Evolutionary conservation across 2,113 vertebrate species (phyloP).

Genomic region (Athene noctua): DNA sequence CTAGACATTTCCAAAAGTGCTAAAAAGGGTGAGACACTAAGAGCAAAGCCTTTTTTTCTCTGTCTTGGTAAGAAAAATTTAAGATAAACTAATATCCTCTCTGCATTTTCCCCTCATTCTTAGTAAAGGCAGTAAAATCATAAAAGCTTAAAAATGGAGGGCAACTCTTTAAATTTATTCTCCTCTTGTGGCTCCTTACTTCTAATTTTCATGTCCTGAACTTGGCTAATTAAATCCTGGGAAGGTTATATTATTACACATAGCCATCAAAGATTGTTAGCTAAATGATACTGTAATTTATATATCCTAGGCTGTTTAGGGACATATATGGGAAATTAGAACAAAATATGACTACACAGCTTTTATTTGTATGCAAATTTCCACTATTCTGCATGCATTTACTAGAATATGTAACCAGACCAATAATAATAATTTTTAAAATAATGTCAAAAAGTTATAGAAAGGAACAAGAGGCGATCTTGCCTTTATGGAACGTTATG

Average conservation of each 20-base stretch:
- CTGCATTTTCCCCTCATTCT: background rate
- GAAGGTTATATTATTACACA: background rate
- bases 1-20: background rate
- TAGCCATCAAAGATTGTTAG: conserved; percentile 11
- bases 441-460: background rate
- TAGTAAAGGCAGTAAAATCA: background rate
- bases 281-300: conserved; percentile 39
- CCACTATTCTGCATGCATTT: background rate
- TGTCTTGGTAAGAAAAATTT: background rate
- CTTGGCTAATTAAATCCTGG: conserved; percentile 49
- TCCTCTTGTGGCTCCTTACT: conserved; percentile 35
- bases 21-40: background rate
- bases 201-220: conserved; percentile 35
- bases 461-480: background rate
- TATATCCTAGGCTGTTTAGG: background rate
- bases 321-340: background rate
- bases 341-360: background rate
- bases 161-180: conserved; percentile 36
- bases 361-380: conserved; percentile 32
- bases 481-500: background rate
- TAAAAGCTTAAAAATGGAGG: conserved; percentile 6
- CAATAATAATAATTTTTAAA: background rate
- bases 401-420: background rate
- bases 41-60: background rate
- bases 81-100: background rate